Conservation (phyloP, 2,113 vertebrate genomes). For the Daboia siamensis region DNA sequence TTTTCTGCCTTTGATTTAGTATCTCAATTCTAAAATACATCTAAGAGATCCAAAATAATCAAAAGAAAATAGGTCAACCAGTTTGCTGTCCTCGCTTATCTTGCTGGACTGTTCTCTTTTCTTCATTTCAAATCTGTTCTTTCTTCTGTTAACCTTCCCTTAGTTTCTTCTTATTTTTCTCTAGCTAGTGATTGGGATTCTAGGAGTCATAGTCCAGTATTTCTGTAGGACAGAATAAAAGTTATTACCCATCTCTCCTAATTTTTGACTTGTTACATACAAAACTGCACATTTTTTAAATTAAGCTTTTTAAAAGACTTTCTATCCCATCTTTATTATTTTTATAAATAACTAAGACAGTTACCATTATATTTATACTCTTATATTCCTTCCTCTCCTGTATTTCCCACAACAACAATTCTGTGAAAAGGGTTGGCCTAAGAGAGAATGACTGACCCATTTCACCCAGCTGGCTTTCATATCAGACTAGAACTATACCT, state of each 20-base stretch:
- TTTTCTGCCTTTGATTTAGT: no score
- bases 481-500: background rate
- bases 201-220: background rate
- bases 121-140: background rate
- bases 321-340: no score
- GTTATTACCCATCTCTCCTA: background rate
- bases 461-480: no score
- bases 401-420: no score
- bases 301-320: no score
- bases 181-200: background rate
- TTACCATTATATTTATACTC: no score
- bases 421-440: no score
- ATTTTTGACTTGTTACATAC: background rate
- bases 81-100: background rate
- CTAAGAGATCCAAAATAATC: background rate
- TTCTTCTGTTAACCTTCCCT: background rate
- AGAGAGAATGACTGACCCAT: no score
- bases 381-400: no score
- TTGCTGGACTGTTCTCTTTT: background rate
- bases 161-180: background rate
- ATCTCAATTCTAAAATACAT: background rate
- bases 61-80: background rate
- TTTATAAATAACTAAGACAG: no score
- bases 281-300: background rate
- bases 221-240: no score